Evolutionary conservation across 2,888 invertebrate genomes (phyloP).

Genomic region (Tupiocoris notatus): DNA sequence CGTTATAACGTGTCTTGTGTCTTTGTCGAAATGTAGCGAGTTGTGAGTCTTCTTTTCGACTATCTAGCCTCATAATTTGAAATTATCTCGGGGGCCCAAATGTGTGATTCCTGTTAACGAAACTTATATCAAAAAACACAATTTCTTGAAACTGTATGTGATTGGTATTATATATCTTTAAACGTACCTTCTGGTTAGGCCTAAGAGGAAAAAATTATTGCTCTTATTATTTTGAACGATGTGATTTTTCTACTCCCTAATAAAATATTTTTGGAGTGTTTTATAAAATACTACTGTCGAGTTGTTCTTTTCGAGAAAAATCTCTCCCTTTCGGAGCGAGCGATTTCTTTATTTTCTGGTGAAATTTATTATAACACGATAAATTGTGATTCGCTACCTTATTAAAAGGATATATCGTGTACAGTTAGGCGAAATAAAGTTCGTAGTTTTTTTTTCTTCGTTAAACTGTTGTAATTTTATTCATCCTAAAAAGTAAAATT

Average conservation of each 20-base stretch:
- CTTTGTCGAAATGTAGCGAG: background rate
- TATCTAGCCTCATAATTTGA: background rate
- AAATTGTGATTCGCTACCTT: conserved; percentile 29
- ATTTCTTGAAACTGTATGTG: conserved; percentile 41
- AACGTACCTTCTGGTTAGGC: conserved; percentile 17
- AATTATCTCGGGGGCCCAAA: conserved; percentile 35
- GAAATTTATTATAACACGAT: conserved; percentile 10
- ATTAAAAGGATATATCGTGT: conserved; percentile 21
- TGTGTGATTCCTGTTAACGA: conserved; percentile 36
- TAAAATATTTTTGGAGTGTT: conserved; percentile 42
- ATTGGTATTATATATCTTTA: conserved; percentile 38
- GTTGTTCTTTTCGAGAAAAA: conserved; percentile 6
- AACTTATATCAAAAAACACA: conserved; percentile 29
- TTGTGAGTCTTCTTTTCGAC: background rate
- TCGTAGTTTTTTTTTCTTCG: conserved; percentile 23
- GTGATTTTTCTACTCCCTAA: conserved; percentile 27
- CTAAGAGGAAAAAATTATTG: conserved; percentile 18
- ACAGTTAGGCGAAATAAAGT: conserved; percentile 33
- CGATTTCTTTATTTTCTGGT: conserved; percentile 15
- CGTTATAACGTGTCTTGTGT: background rate
- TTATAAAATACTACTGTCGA: conserved; percentile 7
- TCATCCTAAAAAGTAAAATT: background rate
- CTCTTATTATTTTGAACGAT: conserved; percentile 25
- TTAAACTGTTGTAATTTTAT: background rate
- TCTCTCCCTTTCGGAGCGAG: background rate